Conservation (phyloP, 2,797 vertebrate genomes). For the Sebastes steindachneri region DNA sequence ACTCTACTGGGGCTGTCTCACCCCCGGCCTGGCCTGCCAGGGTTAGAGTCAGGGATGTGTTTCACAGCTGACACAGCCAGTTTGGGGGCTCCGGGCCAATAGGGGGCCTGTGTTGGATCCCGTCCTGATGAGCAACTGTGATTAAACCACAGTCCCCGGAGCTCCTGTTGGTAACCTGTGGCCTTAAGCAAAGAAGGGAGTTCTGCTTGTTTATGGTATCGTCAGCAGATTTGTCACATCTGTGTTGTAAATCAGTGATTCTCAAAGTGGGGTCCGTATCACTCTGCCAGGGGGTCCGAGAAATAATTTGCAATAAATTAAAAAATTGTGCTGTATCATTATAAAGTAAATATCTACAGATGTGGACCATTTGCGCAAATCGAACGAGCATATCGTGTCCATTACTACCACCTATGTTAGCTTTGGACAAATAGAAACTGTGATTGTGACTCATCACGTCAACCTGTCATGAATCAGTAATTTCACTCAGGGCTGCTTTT, state of each 20-base stretch:
- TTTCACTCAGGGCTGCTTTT: too few species aligned
- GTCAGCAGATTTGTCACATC: constrained; percentile 40
- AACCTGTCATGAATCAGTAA: too few species aligned
- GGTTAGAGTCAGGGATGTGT: constrained; percentile 67
- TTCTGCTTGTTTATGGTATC: constrained; percentile 20
- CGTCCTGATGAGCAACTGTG: constrained; percentile 47
- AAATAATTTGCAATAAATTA: too few species aligned
- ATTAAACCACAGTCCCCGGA: constrained; percentile 35
- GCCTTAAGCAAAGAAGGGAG: constrained; percentile 1
- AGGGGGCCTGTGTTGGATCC: constrained; percentile 28
- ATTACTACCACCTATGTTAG: too few species aligned
- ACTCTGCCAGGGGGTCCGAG: too few species aligned
- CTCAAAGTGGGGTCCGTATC: too few species aligned
- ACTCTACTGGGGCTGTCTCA: constrained; percentile 45
- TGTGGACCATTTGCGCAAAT: too few species aligned
- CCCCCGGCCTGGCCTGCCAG: constrained; percentile 52
- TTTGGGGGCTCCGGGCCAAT: constrained; percentile 30
- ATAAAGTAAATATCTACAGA: too few species aligned
- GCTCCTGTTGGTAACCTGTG: constrained; percentile 36
- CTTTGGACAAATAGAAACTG: too few species aligned
- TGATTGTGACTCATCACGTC: too few species aligned
- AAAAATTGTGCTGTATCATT: too few species aligned
- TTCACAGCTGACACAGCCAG: constrained; percentile 74
- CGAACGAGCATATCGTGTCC: too few species aligned
- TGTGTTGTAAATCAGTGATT: constrained; percentile 22